These are phyloP conservation scores for Loripinus fragilis DNA, from an alignment of 2,888 invertebrate species.

Conservation along the genomic window DNA sequence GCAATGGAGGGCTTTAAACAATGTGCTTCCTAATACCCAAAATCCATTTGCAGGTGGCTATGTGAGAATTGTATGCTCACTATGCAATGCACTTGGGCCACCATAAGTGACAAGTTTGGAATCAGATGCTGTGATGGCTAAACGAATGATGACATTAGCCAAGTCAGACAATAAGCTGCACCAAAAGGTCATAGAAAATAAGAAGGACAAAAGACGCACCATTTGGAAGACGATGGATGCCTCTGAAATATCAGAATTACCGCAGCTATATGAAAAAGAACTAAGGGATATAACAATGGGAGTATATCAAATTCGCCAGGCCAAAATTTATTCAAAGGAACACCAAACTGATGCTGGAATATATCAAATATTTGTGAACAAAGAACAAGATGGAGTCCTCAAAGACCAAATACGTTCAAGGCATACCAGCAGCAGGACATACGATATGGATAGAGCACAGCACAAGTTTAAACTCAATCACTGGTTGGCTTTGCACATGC, in stretches of 20 bases:
- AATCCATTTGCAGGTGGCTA: background rate
- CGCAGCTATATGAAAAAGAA: background rate
- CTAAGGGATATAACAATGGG: conserved; percentile 8
- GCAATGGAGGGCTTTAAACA: conserved; percentile 20
- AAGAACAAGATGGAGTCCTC: background rate
- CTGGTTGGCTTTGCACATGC: conserved; percentile 41
- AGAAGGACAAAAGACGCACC: conserved; percentile 1
- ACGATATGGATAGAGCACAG: background rate
- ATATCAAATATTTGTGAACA: conserved; percentile 7
- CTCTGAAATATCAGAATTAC: conserved; percentile 1
- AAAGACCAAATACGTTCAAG: conserved; percentile 8
- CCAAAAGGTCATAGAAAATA: background rate
- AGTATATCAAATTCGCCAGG: conserved; percentile 12
- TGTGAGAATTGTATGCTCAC: conserved; percentile 6
- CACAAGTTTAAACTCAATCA: background rate
- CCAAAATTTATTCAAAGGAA: conserved; percentile 11
- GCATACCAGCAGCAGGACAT: background rate
- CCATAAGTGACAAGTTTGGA: background rate
- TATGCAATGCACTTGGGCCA: conserved; percentile 7
- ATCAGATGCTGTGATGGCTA: background rate
- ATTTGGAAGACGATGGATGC: background rate
- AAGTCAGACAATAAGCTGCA: background rate
- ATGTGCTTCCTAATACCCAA: conserved; percentile 14
- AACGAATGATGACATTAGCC: background rate
- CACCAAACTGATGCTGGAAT: conserved; percentile 8